Base-by-base conservation (phyloP, 2,113 vertebrate genomes). In the Chloebia gouldiae region DNA sequence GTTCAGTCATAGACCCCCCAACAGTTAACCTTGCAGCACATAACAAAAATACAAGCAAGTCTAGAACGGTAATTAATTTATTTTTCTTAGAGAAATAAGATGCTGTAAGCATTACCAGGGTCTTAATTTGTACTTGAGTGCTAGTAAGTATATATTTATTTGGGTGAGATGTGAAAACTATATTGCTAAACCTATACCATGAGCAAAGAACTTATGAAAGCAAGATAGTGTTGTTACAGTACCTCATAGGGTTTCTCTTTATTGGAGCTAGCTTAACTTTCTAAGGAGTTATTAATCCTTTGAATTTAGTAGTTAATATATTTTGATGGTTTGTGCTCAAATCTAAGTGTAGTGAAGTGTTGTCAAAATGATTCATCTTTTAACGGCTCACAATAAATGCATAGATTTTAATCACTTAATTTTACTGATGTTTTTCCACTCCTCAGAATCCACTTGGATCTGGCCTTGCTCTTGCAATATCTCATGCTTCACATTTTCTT, bases 401-500 rank as follows among this genome's bases (percentile, higher is more conserved):
- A 14, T 20, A 40, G 10, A 68, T 88, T 68, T 37, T 94, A 80
- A 80, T 77, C 7, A 49, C 20, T 85, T 83, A 59, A 57, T 78
- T 94, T 86, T 86, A 64, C 50, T 93, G 30, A 37, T 95, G 23
- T 94, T 90, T 94, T 95, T 30, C 51, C 31, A 33, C 90, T 88
- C 89, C 91, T 90, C 98, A 99, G 99, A 99, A 98, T 97, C 98
- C 98, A 7, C 98, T 99, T 95, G 99, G 99, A 79, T 99, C 99
- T 59, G 99, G 99, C 66, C 97, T 99, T 82, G 99, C 99, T 49
- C 96, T 99, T 97, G 99, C 99, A 93, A 99, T 99, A 97, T 99
- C 99, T 97, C 99, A 99, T 73, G 99, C 99, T 40, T 99, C 99
- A 75, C 99, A 99, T 97, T 99, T 99, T 95, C 98, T 99, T 93